These are phyloP conservation scores for Centroberyx gerrardi DNA, from an alignment of 2,797 vertebrate species.

Conservation along the genomic window DNA sequence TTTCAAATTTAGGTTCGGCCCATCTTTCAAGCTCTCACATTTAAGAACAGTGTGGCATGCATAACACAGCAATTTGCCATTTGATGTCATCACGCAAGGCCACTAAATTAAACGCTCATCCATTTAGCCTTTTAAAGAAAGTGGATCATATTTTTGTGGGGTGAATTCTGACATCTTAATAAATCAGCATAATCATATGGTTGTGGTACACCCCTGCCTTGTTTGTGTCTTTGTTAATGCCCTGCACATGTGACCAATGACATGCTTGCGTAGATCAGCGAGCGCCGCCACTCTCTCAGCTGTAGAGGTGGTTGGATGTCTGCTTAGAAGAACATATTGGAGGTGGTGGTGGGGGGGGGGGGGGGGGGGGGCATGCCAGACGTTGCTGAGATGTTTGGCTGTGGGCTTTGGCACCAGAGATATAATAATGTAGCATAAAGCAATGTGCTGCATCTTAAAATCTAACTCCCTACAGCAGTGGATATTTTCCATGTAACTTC, in stretches of 20 bases:
- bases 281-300: conserved; percentile 57
- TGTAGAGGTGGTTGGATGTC: conserved; percentile 55
- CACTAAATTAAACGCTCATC: conserved; percentile 57
- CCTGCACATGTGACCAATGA: conserved; percentile 76
- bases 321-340: conserved; percentile 31
- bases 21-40: conserved; percentile 33
- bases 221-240: conserved; percentile 80
- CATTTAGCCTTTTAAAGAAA: conserved; percentile 64
- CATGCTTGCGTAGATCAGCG: conserved; percentile 62
- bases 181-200: conserved; percentile 78
- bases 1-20: conserved; percentile 29
- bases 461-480: not conserved
- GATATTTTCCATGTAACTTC: conserved; percentile 14
- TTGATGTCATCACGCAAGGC: conserved; percentile 53
- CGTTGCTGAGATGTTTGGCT: conserved; percentile 62
- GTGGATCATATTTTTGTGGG: conserved; percentile 61
- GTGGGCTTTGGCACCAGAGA: conserved; percentile 36
- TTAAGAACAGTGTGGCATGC: conserved; percentile 24
- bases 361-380: conserved; percentile 49
- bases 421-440: conserved; percentile 21
- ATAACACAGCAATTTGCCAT: conserved; percentile 54
- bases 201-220: conserved; percentile 76
- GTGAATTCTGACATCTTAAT: conserved; percentile 73
- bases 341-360: not conserved
- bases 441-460: conserved; percentile 6